Evolutionary conservation across 2,888 invertebrate genomes (phyloP).

Genomic region (Asteroscopus sphinx): DNA sequence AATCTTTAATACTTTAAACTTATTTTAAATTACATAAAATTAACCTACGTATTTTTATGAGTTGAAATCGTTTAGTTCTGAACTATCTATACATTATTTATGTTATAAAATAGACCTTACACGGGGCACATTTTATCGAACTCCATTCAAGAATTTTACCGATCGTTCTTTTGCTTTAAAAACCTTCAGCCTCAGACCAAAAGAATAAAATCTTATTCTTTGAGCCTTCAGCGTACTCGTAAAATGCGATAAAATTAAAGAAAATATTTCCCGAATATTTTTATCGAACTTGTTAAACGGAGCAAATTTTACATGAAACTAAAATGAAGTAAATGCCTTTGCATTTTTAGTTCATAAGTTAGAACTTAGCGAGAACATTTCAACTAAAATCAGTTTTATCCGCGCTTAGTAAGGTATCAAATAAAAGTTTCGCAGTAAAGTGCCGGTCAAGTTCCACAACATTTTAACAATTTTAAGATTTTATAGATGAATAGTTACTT

Average conservation of each 20-base stretch:
- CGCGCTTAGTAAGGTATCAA: conserved; percentile 61
- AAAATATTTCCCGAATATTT: conserved; percentile 31
- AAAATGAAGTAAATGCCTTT: conserved; percentile 53
- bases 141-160: no score
- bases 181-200: no score
- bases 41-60: no score
- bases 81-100: no score
- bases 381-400: conserved; percentile 62
- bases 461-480: no score
- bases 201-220: no score
- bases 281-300: conserved; percentile 42
- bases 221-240: conserved; percentile 4
- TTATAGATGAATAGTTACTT: no score
- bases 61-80: no score
- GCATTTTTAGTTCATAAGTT: conserved; percentile 38
- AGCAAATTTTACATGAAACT: conserved; percentile 44
- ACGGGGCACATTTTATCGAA: no score
- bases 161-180: background rate
- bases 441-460: conserved; percentile 47
- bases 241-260: conserved; percentile 30
- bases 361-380: conserved; percentile 59
- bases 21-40: no score
- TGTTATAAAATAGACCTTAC: no score
- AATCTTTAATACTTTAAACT: no score
- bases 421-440: conserved; percentile 61